These are phyloP conservation scores for Apostichopus californicus DNA, from an alignment of 35 echinoderm and acorn worm species.

Conservation along the genomic window DNA sequence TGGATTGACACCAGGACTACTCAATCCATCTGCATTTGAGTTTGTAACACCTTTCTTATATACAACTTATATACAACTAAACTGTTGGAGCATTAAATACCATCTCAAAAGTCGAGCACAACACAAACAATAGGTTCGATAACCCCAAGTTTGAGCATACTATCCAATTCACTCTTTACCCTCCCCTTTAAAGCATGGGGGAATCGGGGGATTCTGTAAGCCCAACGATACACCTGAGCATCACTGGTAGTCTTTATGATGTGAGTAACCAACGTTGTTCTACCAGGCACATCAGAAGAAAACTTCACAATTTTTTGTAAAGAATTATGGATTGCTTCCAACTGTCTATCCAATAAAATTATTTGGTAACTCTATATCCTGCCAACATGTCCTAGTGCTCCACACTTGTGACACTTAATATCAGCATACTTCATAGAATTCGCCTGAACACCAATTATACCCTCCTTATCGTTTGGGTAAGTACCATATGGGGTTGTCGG, in stretches of 20 bases:
- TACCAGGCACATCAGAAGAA: too few relatives aligned
- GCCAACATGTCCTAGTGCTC: not conserved
- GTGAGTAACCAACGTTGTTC: too few relatives aligned
- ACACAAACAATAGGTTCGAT: conserved; percentile 14
- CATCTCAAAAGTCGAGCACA: conserved; percentile 17
- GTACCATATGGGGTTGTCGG: not conserved
- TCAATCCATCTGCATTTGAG: conserved; percentile 47
- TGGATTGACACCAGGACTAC: not conserved
- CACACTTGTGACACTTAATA: not conserved
- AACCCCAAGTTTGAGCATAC: conserved; percentile 53
- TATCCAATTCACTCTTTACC: too few relatives aligned
- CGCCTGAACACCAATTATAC: not conserved
- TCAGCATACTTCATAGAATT: too few relatives aligned
- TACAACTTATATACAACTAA: not conserved
- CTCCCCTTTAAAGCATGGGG: too few relatives aligned
- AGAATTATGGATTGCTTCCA: too few relatives aligned
- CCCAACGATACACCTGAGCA: too few relatives aligned
- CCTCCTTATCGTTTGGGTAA: not conserved
- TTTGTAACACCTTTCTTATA: conserved; percentile 44
- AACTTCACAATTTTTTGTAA: too few relatives aligned
- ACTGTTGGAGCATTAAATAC: conserved; percentile 16
- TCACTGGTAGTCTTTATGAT: too few relatives aligned
- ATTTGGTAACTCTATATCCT: too few relatives aligned
- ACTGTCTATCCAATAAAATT: too few relatives aligned
- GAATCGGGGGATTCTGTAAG: too few relatives aligned